phyloP scores from a whole-genome alignment of 2,113 vertebrate genomes.

The Chascanopsetta lugubris region DNA sequence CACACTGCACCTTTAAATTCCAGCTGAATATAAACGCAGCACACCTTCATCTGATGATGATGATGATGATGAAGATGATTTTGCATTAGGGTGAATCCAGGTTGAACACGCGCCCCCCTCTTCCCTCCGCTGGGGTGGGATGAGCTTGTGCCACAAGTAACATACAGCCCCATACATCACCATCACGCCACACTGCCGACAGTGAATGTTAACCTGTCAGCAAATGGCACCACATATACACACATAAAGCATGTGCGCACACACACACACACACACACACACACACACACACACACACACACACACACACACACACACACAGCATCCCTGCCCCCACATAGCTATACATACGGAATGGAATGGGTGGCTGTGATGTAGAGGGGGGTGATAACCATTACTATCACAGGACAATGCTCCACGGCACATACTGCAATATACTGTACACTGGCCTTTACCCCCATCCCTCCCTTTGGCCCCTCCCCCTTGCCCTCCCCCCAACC shows the following conservation, averaged over 20 bases:
- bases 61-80: background rate
- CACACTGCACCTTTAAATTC: too few species aligned
- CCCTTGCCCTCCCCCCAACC: conserved; percentile 23
- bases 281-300: conserved; percentile 16
- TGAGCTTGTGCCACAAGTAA: conserved; percentile 40
- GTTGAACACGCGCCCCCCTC: background rate
- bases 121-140: conserved; percentile 14
- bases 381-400: conserved; percentile 55
- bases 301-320: conserved; percentile 13
- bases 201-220: conserved; percentile 67
- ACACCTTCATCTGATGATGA: too few species aligned
- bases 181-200: conserved; percentile 66
- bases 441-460: conserved; percentile 49
- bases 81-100: background rate
- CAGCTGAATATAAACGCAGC: too few species aligned
- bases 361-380: conserved; percentile 41
- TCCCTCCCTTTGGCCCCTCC: conserved; percentile 28
- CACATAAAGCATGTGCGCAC: conserved; percentile 9
- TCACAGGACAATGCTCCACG: conserved; percentile 60
- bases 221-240: conserved; percentile 25
- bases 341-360: conserved; percentile 38
- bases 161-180: conserved; percentile 60
- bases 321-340: conserved; percentile 45
- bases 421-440: conserved; percentile 47
- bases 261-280: conserved; percentile 13